Evolutionary conservation across 1,140 invertebrate species (phyloP).

Genomic region (Teleopsis dalmanni): DNA sequence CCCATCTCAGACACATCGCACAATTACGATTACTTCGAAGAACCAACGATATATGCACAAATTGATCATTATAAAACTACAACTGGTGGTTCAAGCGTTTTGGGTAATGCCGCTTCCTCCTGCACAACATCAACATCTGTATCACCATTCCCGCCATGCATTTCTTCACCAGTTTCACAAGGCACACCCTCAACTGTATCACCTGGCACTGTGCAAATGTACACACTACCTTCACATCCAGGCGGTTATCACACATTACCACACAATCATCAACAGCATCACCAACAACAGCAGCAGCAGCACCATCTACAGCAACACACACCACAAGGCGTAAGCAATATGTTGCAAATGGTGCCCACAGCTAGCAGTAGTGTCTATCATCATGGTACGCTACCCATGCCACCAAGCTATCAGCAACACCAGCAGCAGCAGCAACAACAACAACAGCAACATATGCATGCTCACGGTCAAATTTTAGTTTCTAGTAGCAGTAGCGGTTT

Average conservation of each 20-base stretch:
- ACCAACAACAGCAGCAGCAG: constrained; percentile 18
- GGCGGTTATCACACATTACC: constrained; percentile 41
- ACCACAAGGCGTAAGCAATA: constrained; percentile 26
- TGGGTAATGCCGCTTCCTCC: constrained; percentile 33
- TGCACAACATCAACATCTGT: constrained; percentile 15
- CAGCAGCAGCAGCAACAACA: constrained; percentile 27
- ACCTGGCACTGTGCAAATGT: constrained; percentile 40
- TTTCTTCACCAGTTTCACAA: constrained; percentile 34
- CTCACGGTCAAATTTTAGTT: constrained; percentile 34
- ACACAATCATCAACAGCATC: constrained; percentile 26
- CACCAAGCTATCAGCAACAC: constrained; percentile 35
- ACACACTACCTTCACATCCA: constrained; percentile 36
- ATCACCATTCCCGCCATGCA: constrained; percentile 26
- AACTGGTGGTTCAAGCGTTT: constrained; percentile 14
- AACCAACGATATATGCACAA: constrained; percentile 61
- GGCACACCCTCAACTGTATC: constrained; percentile 39
- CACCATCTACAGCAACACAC: constrained; percentile 19
- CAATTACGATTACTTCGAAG: constrained; percentile 45
- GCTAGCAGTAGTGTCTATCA: constrained; percentile 17
- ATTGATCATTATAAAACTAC: constrained; percentile 54
- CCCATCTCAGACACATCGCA: constrained; percentile 39
- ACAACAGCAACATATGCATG: constrained; percentile 23
- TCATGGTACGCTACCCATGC: constrained; percentile 38
- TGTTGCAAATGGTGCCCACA: constrained; percentile 37
- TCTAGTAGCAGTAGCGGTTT: constrained; percentile 36